A percentile compares a stretch with the other conserved stretches of the same genome.
Conservation (phyloP, 2,113 vertebrate genomes). For the Synchiropus splendidus region DNA sequence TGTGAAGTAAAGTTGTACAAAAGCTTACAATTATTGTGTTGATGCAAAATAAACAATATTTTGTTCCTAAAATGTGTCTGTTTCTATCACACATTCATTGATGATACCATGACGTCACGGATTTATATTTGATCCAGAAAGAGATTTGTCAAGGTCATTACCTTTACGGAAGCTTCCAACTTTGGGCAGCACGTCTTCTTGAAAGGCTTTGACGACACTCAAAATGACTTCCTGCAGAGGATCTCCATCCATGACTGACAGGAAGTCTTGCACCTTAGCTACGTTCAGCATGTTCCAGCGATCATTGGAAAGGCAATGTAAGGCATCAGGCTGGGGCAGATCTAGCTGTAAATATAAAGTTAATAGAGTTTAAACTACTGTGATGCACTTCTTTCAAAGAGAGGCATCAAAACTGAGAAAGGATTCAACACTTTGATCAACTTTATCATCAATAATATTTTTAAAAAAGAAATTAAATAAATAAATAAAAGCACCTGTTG, state of each 20-base stretch:
- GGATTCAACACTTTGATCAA: not conserved
- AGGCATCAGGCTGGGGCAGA: constrained; percentile 55
- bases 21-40: not conserved
- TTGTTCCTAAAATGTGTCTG: no score
- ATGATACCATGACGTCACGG: no score
- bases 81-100: no score
- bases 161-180: constrained; percentile 68
- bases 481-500: constrained; percentile 63
- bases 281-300: constrained; percentile 74
- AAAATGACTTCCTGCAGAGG: constrained; percentile 49
- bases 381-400: no score
- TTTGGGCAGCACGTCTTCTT: constrained; percentile 60
- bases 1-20: no score
- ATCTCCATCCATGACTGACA: constrained; percentile 61
- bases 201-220: constrained; percentile 68
- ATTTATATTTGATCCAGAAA: no score
- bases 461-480: no score
- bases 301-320: constrained; percentile 64
- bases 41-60: no score
- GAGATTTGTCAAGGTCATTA: constrained; percentile 25
- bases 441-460: no score
- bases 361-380: not conserved
- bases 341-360: constrained; percentile 45
- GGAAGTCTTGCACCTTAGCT: constrained; percentile 64
- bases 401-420: not conserved